Evolutionary conservation across 2,113 vertebrate genomes (phyloP).

Genomic region (Burhinus oedicnemus): DNA sequence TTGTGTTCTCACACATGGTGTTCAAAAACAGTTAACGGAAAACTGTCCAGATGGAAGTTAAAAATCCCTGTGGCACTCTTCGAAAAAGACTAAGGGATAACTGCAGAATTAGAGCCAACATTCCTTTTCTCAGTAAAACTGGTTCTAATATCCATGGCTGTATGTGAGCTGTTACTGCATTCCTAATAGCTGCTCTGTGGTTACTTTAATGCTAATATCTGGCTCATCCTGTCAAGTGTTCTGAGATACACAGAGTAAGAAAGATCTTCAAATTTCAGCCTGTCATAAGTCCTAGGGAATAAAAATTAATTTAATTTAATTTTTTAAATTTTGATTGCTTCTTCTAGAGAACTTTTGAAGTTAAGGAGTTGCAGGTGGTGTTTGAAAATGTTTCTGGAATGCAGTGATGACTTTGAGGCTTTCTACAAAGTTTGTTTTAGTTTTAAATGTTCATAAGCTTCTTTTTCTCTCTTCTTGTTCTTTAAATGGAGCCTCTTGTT

Average conservation of each 20-base stretch:
- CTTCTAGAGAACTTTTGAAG: neutral
- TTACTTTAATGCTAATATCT: neutral
- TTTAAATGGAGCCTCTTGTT: neutral
- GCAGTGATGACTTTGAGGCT: neutral
- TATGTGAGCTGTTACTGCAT: constrained; percentile 24
- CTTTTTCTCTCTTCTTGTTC: neutral
- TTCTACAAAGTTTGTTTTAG: neutral
- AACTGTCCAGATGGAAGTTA: constrained; percentile 63
- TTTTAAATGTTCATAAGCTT: neutral
- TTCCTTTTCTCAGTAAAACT: constrained; percentile 56
- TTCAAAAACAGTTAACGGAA: constrained; percentile 63
- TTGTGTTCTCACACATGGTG: constrained; percentile 55
- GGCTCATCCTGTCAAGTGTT: neutral
- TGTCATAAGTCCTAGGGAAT: neutral
- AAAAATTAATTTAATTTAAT: neutral
- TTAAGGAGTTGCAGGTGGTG: constrained; percentile 26
- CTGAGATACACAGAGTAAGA: neutral
- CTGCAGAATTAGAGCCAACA: constrained; percentile 38
- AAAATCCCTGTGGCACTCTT: constrained; percentile 55
- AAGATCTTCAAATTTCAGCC: neutral
- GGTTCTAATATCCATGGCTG: constrained; percentile 10
- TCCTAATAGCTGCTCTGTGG: constrained; percentile 27
- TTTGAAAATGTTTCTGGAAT: constrained; percentile 19
- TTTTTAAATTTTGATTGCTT: neutral
- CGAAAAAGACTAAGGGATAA: constrained; percentile 44